Conservation (phyloP, 2,113 vertebrate species). For the Platichthys stellatus region DNA sequence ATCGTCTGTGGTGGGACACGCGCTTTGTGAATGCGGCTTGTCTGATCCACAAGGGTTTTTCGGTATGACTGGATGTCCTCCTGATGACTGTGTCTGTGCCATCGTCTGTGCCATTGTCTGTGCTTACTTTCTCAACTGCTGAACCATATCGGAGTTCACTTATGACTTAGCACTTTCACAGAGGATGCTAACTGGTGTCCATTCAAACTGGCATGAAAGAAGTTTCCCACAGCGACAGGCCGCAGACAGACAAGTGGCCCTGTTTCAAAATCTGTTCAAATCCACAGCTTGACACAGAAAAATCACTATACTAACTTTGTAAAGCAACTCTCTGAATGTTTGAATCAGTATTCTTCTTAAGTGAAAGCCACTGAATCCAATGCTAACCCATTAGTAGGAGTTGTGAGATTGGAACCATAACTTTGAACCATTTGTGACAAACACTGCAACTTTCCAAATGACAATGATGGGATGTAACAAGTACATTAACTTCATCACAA, state of each 20-base stretch:
- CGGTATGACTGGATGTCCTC: constrained; percentile 41
- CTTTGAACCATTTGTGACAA: too few relatives aligned
- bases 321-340: too few relatives aligned
- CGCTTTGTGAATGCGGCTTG: constrained; percentile 26
- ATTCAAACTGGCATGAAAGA: constrained; percentile 27
- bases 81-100: constrained; percentile 26
- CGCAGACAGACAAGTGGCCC: neutral
- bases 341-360: too few relatives aligned
- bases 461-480: too few relatives aligned
- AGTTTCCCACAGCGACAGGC: constrained; percentile 24
- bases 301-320: too few relatives aligned
- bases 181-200: constrained; percentile 2
- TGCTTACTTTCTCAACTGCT: constrained; percentile 3
- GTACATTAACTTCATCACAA: too few relatives aligned
- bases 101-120: neutral
- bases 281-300: too few relatives aligned
- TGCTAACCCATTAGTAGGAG: too few relatives aligned
- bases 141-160: neutral
- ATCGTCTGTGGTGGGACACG: constrained; percentile 50
- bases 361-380: too few relatives aligned
- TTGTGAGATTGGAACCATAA: too few relatives aligned
- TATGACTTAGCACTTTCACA: constrained; percentile 67
- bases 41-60: constrained; percentile 42
- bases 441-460: too few relatives aligned
- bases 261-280: too few relatives aligned